A percentile compares a stretch with the other conserved stretches of the same genome.
Evolutionary conservation across 2,888 invertebrate genomes (phyloP).

Genomic region (Phragmatobia fuliginosa): DNA sequence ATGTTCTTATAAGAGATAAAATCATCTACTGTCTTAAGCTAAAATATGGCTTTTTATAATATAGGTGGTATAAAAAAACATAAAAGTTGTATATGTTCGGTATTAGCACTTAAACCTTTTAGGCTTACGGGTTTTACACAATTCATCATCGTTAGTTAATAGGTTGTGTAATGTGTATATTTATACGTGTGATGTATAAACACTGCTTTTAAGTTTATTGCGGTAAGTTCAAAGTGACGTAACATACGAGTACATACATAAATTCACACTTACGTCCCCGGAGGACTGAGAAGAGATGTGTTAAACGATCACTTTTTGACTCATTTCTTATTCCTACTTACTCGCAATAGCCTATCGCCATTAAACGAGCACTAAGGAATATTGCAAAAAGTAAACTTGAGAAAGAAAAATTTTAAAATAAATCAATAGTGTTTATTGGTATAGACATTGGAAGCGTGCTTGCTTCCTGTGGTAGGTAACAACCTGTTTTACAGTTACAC

Average conservation of each 20-base stretch:
- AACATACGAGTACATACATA: conserved; percentile 3
- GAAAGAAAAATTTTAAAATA: too few relatives aligned
- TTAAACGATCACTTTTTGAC: neutral
- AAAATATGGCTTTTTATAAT: neutral
- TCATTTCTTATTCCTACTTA: neutral
- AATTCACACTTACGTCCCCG: neutral
- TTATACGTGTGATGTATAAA: neutral
- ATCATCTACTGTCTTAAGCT: neutral
- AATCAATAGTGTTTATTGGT: too few relatives aligned
- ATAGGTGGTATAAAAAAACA: neutral
- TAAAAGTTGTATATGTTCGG: neutral
- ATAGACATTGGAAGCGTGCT: too few relatives aligned
- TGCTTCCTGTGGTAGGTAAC: too few relatives aligned
- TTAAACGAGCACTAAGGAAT: too few relatives aligned
- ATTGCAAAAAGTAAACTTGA: too few relatives aligned
- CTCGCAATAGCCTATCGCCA: too few relatives aligned
- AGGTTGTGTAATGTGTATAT: neutral
- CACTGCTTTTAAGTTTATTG: conserved; percentile 11
- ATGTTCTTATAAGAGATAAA: too few relatives aligned
- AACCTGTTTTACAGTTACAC: too few relatives aligned
- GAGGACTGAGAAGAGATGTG: neutral
- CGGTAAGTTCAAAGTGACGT: neutral
- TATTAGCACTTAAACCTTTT: conserved; percentile 8
- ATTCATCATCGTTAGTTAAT: conserved; percentile 14
- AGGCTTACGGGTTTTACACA: conserved; percentile 4